Conservation (phyloP, 2,888 invertebrate species). For the Drosophila demipolita region DNA sequence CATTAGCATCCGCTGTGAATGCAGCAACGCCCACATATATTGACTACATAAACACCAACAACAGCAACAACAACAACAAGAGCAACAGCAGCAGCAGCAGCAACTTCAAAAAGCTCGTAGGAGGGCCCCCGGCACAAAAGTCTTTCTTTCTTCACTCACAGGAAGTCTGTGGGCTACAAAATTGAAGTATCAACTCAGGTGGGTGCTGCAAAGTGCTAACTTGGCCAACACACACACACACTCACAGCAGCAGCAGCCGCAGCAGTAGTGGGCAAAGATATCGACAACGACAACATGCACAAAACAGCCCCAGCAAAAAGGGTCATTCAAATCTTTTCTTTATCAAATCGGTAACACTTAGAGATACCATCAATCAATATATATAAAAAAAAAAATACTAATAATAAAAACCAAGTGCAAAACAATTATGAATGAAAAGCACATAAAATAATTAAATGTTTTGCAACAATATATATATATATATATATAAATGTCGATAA, state of each 20-base stretch:
- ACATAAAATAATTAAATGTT: constrained; percentile 22
- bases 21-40: constrained; percentile 67
- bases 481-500: constrained; percentile 16
- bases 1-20: constrained; percentile 75
- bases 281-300: constrained; percentile 4
- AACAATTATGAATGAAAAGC: constrained; percentile 60
- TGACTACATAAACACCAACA: constrained; percentile 33
- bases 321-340: constrained; percentile 13
- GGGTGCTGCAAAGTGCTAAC: constrained; percentile 56
- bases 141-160: constrained; percentile 68
- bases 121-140: constrained; percentile 58
- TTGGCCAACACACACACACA: constrained; percentile 16
- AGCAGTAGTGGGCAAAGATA: constrained; percentile 27
- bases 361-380: constrained; percentile 55
- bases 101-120: constrained; percentile 52
- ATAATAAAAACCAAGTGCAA: constrained; percentile 58
- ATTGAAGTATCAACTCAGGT: constrained; percentile 58
- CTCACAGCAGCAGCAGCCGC: not conserved
- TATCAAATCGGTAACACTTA: constrained; percentile 66
- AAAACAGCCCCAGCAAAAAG: constrained; percentile 9
- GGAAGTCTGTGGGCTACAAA: constrained; percentile 71
- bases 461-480: not conserved
- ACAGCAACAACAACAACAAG: not conserved
- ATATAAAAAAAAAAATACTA: not conserved
- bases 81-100: constrained; percentile 11